Evolutionary conservation across 1,140 invertebrate genomes (phyloP).

Genomic region (Macrobrachium nipponense): DNA sequence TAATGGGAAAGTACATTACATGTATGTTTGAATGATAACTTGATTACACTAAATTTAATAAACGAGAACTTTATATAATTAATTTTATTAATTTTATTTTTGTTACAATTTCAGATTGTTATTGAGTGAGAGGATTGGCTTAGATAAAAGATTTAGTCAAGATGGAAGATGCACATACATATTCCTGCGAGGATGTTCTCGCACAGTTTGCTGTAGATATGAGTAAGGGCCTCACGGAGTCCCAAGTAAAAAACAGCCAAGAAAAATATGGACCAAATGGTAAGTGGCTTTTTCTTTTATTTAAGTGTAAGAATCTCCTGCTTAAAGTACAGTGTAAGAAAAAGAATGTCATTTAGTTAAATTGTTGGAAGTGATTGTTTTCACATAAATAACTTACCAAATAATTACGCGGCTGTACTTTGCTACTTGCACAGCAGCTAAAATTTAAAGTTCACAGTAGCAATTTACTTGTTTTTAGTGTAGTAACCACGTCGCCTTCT

Average conservation of each 20-base stretch:
- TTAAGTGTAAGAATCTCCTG: background rate
- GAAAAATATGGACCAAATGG: conserved; percentile 99
- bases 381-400: no score
- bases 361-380: no score
- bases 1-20: no score
- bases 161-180: conserved; percentile 97
- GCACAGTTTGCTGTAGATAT: conserved; percentile 91
- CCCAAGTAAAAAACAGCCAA: conserved; percentile 95
- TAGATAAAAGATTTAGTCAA: conserved; percentile 66
- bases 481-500: no score
- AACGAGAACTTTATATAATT: no score
- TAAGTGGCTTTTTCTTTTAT: conserved; percentile 73
- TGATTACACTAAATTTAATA: no score
- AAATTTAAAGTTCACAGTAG: no score
- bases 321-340: background rate
- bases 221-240: conserved; percentile 88
- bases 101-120: conserved; percentile 24
- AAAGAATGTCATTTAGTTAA: background rate
- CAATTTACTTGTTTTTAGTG: no score
- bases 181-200: conserved; percentile 93
- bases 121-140: background rate
- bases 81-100: no score
- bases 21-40: no score
- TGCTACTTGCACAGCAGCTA: no score
- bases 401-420: no score